Conservation (phyloP, 2,113 vertebrate genomes). For the Taxidea taxus region DNA sequence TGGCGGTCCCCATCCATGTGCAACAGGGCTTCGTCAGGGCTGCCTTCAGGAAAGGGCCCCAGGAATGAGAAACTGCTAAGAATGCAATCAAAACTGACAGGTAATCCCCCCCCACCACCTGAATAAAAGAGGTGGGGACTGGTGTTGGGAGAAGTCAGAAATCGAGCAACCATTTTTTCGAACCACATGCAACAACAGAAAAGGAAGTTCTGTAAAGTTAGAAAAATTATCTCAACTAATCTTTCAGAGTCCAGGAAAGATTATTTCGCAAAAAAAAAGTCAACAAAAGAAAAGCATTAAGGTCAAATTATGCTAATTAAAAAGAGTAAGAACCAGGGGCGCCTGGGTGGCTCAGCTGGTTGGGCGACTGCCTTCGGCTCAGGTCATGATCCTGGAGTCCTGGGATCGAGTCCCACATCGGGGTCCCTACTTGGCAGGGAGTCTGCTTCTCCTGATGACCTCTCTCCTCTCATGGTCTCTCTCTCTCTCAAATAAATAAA, state of each 20-base stretch:
- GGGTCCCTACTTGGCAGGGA: no score
- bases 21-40: rapidly evolving
- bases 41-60: not conserved
- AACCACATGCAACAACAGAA: not conserved
- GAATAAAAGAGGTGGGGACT: not conserved
- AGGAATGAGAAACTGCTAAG: not conserved
- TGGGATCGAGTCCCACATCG: no score
- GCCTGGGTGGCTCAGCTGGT: no score
- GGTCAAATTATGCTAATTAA: not conserved
- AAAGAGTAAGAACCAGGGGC: not conserved
- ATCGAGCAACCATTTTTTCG: not conserved
- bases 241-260: not conserved
- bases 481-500: no score
- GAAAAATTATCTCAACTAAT: not conserved
- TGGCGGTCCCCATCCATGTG: not conserved
- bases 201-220: not conserved
- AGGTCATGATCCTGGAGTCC: no score
- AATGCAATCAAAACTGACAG: not conserved
- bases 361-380: no score
- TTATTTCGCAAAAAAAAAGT: not conserved
- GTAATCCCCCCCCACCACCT: not conserved
- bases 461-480: no score
- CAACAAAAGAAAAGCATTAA: not conserved
- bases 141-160: not conserved
- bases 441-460: no score